Evolutionary conservation across 2,113 vertebrate species (phyloP).

Genomic region (Platichthys stellatus): DNA sequence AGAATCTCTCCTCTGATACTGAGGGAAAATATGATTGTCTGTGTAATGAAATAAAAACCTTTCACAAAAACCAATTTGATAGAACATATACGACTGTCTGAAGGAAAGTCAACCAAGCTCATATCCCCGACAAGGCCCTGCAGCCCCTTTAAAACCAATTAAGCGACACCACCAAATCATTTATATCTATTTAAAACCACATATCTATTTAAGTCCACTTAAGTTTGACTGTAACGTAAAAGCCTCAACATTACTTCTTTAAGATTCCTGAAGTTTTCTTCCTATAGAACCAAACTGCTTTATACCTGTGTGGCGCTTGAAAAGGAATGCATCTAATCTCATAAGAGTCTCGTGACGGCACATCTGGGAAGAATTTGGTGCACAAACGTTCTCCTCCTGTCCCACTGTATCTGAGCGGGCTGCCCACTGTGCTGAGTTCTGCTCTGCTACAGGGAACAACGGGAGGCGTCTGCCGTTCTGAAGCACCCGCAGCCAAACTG

Average conservation of each 20-base stretch:
- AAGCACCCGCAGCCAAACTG: constrained; percentile 23
- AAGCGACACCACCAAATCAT: too few relatives aligned
- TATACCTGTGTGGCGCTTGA: not conserved
- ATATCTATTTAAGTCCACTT: too few relatives aligned
- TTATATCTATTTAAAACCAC: too few relatives aligned
- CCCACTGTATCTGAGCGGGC: constrained; percentile 8
- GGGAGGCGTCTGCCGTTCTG: constrained; percentile 18
- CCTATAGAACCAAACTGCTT: not conserved
- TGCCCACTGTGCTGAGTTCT: constrained; percentile 42
- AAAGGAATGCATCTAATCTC: not conserved
- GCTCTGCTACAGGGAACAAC: constrained; percentile 28
- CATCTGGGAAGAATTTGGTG: constrained; percentile 26
- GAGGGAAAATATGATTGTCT: not conserved
- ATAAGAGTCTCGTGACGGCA: not conserved
- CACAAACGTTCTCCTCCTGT: constrained; percentile 1
- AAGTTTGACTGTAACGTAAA: too few relatives aligned
- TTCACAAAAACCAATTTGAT: too few relatives aligned
- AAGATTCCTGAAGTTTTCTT: not conserved
- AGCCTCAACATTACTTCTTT: not conserved
- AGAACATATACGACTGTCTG: too few relatives aligned
- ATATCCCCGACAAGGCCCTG: too few relatives aligned
- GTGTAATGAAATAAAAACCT: not conserved
- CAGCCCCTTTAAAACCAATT: too few relatives aligned
- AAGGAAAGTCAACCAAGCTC: too few relatives aligned
- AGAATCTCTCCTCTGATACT: not conserved